Percentiles rank a stretch among this genome's conserved stretches.
phyloP scores from a whole-genome alignment of 2,888 invertebrate genomes.

The Drosophila emarginata region DNA sequence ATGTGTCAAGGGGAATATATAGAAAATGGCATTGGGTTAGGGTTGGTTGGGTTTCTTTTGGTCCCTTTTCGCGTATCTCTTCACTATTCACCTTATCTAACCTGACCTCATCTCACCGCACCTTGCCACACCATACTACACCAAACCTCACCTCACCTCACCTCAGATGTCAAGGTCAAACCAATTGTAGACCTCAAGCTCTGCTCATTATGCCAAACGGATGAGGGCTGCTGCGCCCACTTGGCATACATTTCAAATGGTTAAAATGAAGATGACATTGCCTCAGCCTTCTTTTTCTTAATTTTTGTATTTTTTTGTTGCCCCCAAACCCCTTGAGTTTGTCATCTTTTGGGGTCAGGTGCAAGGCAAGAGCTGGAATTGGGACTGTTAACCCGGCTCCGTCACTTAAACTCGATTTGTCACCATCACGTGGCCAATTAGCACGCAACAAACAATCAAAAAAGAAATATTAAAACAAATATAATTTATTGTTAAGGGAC shows the following conservation, averaged over 20 bases:
- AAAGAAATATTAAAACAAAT: slow-evolving; percentile 6
- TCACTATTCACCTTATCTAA: background rate
- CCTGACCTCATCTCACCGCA: slow-evolving; percentile 16
- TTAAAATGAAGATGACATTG: slow-evolving; percentile 12
- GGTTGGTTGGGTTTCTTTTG: background rate
- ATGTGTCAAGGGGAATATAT: slow-evolving; percentile 29
- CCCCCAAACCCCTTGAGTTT: background rate
- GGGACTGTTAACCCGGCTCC: too few relatives aligned
- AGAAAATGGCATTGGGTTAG: background rate
- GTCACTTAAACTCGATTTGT: slow-evolving; percentile 71
- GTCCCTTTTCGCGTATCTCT: slow-evolving; percentile 24
- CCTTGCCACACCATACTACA: background rate
- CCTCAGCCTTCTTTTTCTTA: slow-evolving; percentile 18
- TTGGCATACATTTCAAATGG: slow-evolving; percentile 66
- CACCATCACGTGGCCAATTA: slow-evolving; percentile 74
- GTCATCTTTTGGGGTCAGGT: slow-evolving; percentile 31
- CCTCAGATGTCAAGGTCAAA: slow-evolving; percentile 59
- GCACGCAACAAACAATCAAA: slow-evolving; percentile 65
- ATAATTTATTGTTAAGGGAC: slow-evolving; percentile 22
- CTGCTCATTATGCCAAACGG: slow-evolving; percentile 69
- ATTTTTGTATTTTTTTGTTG: background rate
- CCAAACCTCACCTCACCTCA: slow-evolving; percentile 17
- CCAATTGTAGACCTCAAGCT: slow-evolving; percentile 61
- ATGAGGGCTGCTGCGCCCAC: slow-evolving; percentile 41
- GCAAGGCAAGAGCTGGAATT: slow-evolving; percentile 10